Evolutionary conservation across 1,140 invertebrate genomes (phyloP), one percentile per base, ranked within the genome.

Genomic region (Aphelinus atriplicis): DNA sequence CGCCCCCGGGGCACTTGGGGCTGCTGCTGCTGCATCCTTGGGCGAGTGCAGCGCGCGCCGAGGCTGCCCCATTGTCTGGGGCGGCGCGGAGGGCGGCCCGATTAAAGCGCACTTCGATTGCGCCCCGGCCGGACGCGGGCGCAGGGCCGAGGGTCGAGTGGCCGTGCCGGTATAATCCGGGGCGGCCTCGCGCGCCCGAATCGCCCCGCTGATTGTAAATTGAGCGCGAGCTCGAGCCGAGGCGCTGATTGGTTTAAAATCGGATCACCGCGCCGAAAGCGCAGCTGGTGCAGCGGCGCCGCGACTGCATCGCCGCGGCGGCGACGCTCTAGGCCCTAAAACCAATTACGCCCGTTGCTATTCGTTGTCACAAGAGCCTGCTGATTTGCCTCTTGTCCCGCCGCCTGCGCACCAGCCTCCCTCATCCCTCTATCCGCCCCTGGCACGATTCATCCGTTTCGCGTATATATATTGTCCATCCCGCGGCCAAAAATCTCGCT

Each of bases 201-300:
- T 70, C 60, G 60, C 57, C 26, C 26, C 60, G 66, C 46, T 82
- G 84, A 84, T 84, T 85, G 85, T 86, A 87, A 87, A 87, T 87
- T 87, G 84, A 87, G 85, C 82, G 82, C 85, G 81, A 86, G 86
- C 85, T 85, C 84, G 78, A 26, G 26, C 26, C 26, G 26, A 26
- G 26, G 80, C 80, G 81, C 83, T 86, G 85, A 87, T 87, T 87
- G 85, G 83, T 87, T 87, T 85, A 83, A 86, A 87, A 86, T 87
- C 83, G 81, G 85, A 87, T 87, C 85, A 86, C 82, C 76, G 81
- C 76, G 6, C 5, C 26, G 45, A 64, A 56, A 26, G 26, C 26
- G 26, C 26, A 26, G 26, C 26, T 26, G 26, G 26, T 26, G 26
- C 26, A 26, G 61, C 60, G 60, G 1, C 46, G 9, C 53, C 57